These are phyloP conservation scores for Drosophila austrosaltans DNA, from an alignment of 2,888 invertebrate genomes.

Conservation along the genomic window DNA sequence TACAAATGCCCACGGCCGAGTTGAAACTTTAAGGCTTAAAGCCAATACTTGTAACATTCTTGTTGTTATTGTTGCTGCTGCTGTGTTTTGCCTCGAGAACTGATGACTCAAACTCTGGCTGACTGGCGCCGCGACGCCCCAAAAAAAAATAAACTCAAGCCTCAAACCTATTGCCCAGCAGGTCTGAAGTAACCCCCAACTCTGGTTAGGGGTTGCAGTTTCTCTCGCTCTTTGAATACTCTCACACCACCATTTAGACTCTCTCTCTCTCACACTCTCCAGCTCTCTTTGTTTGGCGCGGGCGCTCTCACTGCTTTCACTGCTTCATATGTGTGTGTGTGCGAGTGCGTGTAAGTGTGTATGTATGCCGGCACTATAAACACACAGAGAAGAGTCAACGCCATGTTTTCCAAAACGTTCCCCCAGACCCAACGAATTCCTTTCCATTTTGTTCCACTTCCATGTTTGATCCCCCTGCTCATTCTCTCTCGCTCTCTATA, in stretches of 20 bases:
- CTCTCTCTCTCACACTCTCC: conserved; percentile 37
- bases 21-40: conserved; percentile 70
- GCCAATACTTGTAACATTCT: conserved; percentile 47
- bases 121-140: conserved; percentile 66
- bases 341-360: conserved; percentile 32
- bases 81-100: conserved; percentile 21
- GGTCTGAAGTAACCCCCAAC: conserved; percentile 68
- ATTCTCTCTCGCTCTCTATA: conserved; percentile 24
- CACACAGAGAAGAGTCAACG: conserved; percentile 71
- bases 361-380: conserved; percentile 67
- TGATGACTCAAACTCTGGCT: conserved; percentile 75
- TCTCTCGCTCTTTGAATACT: conserved; percentile 37
- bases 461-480: conserved; percentile 39
- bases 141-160: conserved; percentile 4
- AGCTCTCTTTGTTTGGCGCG: conserved; percentile 54
- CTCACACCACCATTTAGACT: conserved; percentile 2
- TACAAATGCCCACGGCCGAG: conserved; percentile 32
- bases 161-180: conserved; percentile 32
- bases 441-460: conserved; percentile 78
- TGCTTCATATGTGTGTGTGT: conserved; percentile 29
- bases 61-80: conserved; percentile 35
- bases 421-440: conserved; percentile 64
- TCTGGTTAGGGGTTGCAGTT: conserved; percentile 73
- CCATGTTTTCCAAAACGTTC: conserved; percentile 71
- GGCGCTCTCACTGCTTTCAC: conserved; percentile 74